phyloP scores from a whole-genome alignment of 2,797 vertebrate species.

The Spinus pinus region DNA sequence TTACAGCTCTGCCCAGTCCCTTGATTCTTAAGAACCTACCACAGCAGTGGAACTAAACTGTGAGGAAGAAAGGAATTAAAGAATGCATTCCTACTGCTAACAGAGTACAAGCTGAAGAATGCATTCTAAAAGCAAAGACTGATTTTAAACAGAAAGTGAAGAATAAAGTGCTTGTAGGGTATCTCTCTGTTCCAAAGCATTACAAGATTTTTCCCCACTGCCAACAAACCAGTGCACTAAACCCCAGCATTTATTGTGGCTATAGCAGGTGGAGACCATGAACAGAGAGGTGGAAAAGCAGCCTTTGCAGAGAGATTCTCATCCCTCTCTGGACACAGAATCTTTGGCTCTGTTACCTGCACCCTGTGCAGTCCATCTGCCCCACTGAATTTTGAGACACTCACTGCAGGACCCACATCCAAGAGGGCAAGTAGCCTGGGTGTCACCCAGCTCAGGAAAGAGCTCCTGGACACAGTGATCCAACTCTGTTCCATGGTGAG shows the following conservation, averaged over 20 bases:
- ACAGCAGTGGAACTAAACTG: not conserved
- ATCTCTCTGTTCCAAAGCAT: not conserved
- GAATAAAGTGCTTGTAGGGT: not conserved
- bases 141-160: not conserved
- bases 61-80: not conserved
- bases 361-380: not conserved
- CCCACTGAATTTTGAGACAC: rapidly evolving
- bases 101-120: not conserved
- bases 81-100: not conserved
- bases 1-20: not conserved
- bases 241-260: not conserved
- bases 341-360: not conserved
- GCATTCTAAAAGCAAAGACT: not conserved
- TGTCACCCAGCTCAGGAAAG: not conserved
- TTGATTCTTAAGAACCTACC: not conserved
- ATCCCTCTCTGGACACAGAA: not conserved
- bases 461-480: not conserved
- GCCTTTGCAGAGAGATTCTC: not conserved
- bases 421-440: not conserved
- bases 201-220: not conserved
- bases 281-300: not conserved
- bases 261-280: not conserved
- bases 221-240: not conserved
- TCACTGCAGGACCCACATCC: not conserved
- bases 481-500: not conserved